Evolutionary conservation across 2,113 vertebrate species (phyloP), one percentile per base, ranked within the genome.

Genomic region (Ardeotis arabs): DNA sequence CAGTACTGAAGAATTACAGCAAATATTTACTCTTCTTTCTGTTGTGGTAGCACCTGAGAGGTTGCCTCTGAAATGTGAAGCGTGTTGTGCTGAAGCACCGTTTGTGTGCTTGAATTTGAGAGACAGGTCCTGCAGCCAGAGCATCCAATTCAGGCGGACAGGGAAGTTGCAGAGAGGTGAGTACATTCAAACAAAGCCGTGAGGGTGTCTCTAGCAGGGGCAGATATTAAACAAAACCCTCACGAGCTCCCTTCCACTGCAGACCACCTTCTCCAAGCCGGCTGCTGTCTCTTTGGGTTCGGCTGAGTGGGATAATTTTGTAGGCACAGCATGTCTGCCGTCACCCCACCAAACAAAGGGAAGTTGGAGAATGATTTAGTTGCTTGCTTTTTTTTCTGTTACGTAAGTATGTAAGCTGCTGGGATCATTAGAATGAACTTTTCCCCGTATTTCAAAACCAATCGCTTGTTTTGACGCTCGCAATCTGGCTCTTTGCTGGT

Each of bases 401-500:
- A n/a, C 20, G 0, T 80, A 56, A 72, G 49, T 29, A 31, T 4
- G 8, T 53, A 47, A 78, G 84, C 68, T 73, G 60, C 59, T 47
- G 28, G 76, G 68, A 78, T 95, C 84, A 91, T 84, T 87, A 87
- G 93, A 64, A 87, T 9, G 24, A 95, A 68, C 62, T 91, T 95
- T 60, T 58, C 14, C 28, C 64, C 7, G 0, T 64, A 73, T 93
- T 92, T 96, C 89, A 76, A 69, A 95, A 41, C 77, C 90, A 66
- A 24, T 94, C 74, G 28, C 80, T 95, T 81, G 86, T 87, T 97
- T 93, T 95, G 94, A 96, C 79, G 23, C 28, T 68, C 29, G 9
- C 90, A 95, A 2, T 88, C 79, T 90, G 87, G 67, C 64, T 93
- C 87, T 93, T 93, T 1, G 7, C 67, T 79, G 2, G 68, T 33